These are phyloP conservation scores for Beris chalybata DNA, from an alignment of 2,888 invertebrate species.

Conservation along the genomic window DNA sequence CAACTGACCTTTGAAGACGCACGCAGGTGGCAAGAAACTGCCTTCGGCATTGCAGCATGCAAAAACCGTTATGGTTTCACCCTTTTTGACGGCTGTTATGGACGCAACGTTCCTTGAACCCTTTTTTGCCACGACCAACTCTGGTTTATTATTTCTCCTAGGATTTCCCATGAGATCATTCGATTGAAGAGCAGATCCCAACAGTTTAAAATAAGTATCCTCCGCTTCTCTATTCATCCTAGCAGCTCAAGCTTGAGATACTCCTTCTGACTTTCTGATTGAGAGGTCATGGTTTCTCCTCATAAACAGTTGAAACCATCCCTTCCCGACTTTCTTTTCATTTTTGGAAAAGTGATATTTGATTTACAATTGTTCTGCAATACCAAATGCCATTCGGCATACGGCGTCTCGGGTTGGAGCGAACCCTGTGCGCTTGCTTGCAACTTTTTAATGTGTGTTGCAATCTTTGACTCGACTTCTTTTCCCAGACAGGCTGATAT, in stretches of 20 bases:
- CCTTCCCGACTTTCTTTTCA: background rate
- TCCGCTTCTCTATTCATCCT: too few relatives aligned
- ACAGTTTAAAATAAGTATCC: slow-evolving; percentile 29
- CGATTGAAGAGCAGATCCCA: slow-evolving; percentile 20
- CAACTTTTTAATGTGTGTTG: slow-evolving; percentile 11
- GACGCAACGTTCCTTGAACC: slow-evolving; percentile 40
- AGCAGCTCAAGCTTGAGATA: slow-evolving; percentile 5
- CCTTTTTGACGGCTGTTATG: slow-evolving; percentile 43
- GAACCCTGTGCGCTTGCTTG: slow-evolving; percentile 2
- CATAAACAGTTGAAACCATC: slow-evolving; percentile 9
- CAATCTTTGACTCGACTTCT: slow-evolving; percentile 3
- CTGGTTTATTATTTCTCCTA: slow-evolving; percentile 41
- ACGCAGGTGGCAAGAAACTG: slow-evolving; percentile 44
- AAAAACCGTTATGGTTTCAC: slow-evolving; percentile 40
- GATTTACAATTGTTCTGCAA: slow-evolving; percentile 4
- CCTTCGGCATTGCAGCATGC: slow-evolving; percentile 50
- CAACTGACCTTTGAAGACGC: slow-evolving; percentile 46
- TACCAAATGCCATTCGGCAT: background rate
- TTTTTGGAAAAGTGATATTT: slow-evolving; percentile 2
- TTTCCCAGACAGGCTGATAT: background rate
- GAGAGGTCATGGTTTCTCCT: background rate
- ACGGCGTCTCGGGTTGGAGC: background rate
- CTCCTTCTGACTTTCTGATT: slow-evolving; percentile 9
- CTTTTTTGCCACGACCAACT: slow-evolving; percentile 42
- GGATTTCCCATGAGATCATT: slow-evolving; percentile 40